Percentiles rank a stretch among this genome's conserved stretches.
Evolutionary conservation across 2,113 vertebrate species (phyloP).

Genomic region (Ochotona curzoniae): DNA sequence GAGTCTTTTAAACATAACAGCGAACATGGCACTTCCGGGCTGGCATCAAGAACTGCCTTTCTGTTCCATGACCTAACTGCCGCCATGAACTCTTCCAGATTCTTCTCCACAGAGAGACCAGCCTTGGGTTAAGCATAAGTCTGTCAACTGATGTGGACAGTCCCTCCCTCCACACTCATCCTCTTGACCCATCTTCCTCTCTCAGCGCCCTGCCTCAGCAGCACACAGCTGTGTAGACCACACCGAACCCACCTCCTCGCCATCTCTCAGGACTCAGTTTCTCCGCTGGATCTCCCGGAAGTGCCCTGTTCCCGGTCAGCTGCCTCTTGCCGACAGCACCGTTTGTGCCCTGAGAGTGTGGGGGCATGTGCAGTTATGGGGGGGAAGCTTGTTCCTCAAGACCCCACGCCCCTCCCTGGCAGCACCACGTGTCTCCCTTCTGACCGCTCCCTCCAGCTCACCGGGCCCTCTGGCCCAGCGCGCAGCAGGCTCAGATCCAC

Average conservation of each 20-base stretch:
- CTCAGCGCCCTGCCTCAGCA: neutral
- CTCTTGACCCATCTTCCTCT: neutral
- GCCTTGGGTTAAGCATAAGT: neutral
- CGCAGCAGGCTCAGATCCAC: neutral
- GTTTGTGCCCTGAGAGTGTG: no score
- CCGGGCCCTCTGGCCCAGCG: rapidly evolving
- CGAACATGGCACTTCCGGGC: neutral
- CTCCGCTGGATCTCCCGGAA: neutral
- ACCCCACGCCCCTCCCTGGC: neutral
- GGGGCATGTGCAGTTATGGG: neutral
- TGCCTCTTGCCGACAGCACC: no score
- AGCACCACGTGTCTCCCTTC: neutral
- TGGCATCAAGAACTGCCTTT: neutral
- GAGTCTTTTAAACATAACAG: neutral
- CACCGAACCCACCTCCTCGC: neutral
- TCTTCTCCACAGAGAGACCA: neutral
- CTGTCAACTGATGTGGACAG: no score
- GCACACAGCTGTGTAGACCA: neutral
- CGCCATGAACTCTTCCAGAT: neutral
- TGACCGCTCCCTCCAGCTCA: neutral
- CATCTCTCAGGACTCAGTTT: neutral
- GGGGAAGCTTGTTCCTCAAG: neutral
- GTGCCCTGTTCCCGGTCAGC: rapidly evolving
- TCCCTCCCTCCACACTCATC: neutral
- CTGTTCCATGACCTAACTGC: neutral